Percentiles rank a stretch among this genome's conserved stretches.
These are phyloP conservation scores for Pasiphila rectangulata DNA, from an alignment of 2,888 invertebrate genomes.

Conservation along the genomic window DNA sequence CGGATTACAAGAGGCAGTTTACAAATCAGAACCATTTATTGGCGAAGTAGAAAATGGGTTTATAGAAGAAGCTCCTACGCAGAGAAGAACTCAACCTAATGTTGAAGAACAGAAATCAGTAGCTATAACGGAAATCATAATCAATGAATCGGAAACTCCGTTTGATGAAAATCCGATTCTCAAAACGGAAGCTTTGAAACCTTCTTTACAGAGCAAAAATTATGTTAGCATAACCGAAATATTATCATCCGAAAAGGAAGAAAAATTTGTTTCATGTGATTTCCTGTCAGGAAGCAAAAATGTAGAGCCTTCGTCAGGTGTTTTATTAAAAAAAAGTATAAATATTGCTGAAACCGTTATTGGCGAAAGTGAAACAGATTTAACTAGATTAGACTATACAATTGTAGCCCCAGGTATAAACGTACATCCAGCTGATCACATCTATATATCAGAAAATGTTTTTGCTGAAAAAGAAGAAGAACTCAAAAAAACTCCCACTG, in stretches of 20 bases:
- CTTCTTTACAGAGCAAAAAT: slow-evolving; percentile 60
- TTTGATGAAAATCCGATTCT: slow-evolving; percentile 33
- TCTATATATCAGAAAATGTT: slow-evolving; percentile 49
- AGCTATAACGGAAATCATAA: slow-evolving; percentile 52
- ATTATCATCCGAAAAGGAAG: slow-evolving; percentile 67
- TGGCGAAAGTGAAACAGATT: slow-evolving; percentile 47
- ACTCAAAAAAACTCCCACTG: slow-evolving; percentile 36
- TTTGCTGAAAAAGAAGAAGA: slow-evolving; percentile 51
- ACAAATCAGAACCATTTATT: slow-evolving; percentile 51
- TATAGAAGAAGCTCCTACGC: slow-evolving; percentile 26
- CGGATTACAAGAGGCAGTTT: slow-evolving; percentile 51
- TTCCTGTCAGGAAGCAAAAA: slow-evolving; percentile 36
- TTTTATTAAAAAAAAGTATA: slow-evolving; percentile 40
- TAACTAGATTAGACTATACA: slow-evolving; percentile 41
- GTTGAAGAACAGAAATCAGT: slow-evolving; percentile 54
- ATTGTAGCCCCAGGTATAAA: slow-evolving; percentile 56
- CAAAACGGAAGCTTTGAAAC: slow-evolving; percentile 44
- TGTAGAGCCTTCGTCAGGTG: slow-evolving; percentile 42
- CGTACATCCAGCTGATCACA: slow-evolving; percentile 65
- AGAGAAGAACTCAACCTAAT: slow-evolving; percentile 36
- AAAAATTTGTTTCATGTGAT: slow-evolving; percentile 33
- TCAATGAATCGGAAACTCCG: slow-evolving; percentile 48
- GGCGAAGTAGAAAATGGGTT: slow-evolving; percentile 46
- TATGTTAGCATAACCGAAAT: slow-evolving; percentile 60
- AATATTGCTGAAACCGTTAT: slow-evolving; percentile 49